Evolutionary conservation across 2,113 vertebrate species (phyloP), one percentile per base, ranked within the genome.

Genomic region (Uropsilus gracilis): DNA sequence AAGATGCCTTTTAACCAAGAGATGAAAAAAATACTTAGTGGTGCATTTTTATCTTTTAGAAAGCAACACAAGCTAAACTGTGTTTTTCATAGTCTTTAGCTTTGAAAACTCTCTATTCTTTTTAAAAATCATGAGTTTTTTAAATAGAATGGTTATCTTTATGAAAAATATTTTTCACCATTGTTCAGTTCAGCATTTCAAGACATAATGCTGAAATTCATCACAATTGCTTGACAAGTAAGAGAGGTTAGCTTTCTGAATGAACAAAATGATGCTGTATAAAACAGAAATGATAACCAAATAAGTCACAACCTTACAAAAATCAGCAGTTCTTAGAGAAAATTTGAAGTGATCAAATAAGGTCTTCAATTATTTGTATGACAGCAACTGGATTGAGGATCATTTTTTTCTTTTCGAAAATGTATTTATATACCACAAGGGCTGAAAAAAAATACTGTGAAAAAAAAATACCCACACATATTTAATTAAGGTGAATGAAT

Each of bases 151-250:
- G 66, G 84, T 92, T 5, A 78, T 63, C 64, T 87, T 95, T 30
- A 92, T 82, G 59, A 63, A 90, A 86, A 84, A 55, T 44, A 3
- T n/a, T 78, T 83, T 73, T 66, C 46, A 75, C 50, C 39, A 77
- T 32, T 63, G 39, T 83, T 72, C 39, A 61, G 48, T 78, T 96
- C 72, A 64, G 57, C 84, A 5, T 69, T 64, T 71, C 59, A 89
- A 71, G 46, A 93, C 46, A 82, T 48, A 50, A 53, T 66, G n/a
- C 30, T 57, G 77, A 81, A 91, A 91, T 88, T 89, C 73, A 76
- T 82, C 39, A 71, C 68, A 64, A 84, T 14, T 87, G 87, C 66
- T 76, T 80, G 86, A 76, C 44, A 84, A 84, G 55, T 46, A 39
- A 50, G 24, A 44, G 30, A 71, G 26, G 59, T 77, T 69, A 32